Conservation (phyloP, 2,797 vertebrate genomes). For the Tinamus major region DNA sequence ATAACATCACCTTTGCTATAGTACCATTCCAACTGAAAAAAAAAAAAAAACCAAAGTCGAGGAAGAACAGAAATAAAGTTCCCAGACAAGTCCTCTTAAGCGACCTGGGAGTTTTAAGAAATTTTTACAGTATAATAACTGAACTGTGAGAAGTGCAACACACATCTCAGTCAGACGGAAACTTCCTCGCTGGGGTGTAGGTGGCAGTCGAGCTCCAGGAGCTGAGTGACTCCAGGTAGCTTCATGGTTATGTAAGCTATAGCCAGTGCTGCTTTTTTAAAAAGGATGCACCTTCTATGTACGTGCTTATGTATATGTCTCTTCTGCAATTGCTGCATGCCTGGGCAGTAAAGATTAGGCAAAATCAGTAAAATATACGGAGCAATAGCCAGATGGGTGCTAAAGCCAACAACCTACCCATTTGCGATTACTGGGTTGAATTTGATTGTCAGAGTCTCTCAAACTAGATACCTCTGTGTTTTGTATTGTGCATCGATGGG, state of each 20-base stretch:
- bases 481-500: fast-evolving
- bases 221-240: not conserved
- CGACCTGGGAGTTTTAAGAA: not conserved
- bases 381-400: not conserved
- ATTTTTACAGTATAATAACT: fast-evolving
- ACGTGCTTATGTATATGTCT: not conserved
- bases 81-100: not conserved
- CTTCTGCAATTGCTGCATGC: not conserved
- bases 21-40: not conserved
- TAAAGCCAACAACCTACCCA: not conserved
- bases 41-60: not conserved
- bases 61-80: not conserved
- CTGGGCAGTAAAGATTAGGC: not conserved
- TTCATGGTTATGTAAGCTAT: not conserved
- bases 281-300: not conserved
- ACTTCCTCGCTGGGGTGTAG: not conserved
- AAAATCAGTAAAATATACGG: not conserved
- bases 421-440: not conserved
- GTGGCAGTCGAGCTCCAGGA: not conserved
- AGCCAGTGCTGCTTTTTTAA: not conserved
- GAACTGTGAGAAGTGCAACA: not conserved
- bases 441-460: not conserved
- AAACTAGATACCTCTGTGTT: not conserved
- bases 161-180: not conserved
- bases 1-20: not conserved